A percentile compares a stretch with the other conserved stretches of the same genome.
These are phyloP conservation scores for Julus scanicus DNA, from an alignment of 2,888 invertebrate species.

Conservation along the genomic window DNA sequence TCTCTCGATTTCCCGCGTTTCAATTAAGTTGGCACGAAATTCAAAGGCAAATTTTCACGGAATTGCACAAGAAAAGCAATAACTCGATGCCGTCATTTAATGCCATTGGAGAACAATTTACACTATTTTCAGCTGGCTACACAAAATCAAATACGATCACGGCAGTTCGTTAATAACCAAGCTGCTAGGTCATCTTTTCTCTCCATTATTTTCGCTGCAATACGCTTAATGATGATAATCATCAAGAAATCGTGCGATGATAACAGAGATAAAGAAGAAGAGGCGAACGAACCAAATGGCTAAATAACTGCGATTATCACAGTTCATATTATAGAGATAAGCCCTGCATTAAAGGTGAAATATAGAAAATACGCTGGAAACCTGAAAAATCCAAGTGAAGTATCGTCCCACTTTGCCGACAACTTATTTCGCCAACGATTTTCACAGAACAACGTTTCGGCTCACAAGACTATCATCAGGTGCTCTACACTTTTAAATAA, in stretches of 20 bases:
- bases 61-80: neutral
- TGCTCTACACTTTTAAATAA: no score
- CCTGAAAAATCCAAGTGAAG: neutral
- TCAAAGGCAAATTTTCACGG: neutral
- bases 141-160: neutral
- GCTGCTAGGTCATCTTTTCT: slow-evolving; percentile 19
- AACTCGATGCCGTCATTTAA: neutral
- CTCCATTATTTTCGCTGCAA: slow-evolving; percentile 38
- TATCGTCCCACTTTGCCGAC: no score
- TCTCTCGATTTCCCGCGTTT: neutral
- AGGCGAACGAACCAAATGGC: slow-evolving; percentile 29
- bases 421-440: no score
- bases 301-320: neutral
- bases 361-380: neutral
- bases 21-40: neutral
- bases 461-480: no score
- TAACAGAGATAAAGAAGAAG: slow-evolving; percentile 30
- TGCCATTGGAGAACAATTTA: neutral
- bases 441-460: no score
- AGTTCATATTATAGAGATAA: neutral
- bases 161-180: slow-evolving; percentile 16
- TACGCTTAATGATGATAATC: slow-evolving; percentile 38
- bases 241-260: slow-evolving; percentile 36
- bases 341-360: neutral
- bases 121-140: neutral